These are phyloP conservation scores for Perca schrenkii DNA, from an alignment of 2,113 vertebrate genomes.

Conservation along the genomic window DNA sequence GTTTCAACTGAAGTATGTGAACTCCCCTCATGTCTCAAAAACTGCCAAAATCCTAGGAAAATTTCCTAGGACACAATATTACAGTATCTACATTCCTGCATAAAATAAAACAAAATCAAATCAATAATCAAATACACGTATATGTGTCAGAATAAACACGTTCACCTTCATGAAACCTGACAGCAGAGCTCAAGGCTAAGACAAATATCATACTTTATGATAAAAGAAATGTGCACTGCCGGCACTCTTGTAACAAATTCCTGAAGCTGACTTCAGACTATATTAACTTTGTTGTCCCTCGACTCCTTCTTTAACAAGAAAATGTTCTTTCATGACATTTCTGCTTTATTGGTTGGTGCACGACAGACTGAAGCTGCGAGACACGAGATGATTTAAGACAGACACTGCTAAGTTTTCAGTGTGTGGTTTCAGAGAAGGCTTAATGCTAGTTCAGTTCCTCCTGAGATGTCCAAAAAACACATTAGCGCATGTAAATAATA, in stretches of 20 bases:
- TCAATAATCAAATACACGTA: neutral
- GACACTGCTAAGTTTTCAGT: slow-evolving; percentile 7
- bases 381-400: slow-evolving; percentile 31
- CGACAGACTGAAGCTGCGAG: slow-evolving; percentile 1
- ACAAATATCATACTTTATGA: neutral
- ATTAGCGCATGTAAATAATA: slow-evolving; percentile 71
- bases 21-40: neutral
- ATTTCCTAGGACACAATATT: neutral
- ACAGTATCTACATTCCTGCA: neutral
- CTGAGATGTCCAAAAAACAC: slow-evolving; percentile 62
- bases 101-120: neutral
- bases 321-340: slow-evolving; percentile 26
- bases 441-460: slow-evolving; percentile 41
- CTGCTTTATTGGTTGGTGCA: neutral
- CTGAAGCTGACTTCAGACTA: slow-evolving; percentile 24
- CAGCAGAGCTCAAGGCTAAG: neutral
- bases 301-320: slow-evolving; percentile 3
- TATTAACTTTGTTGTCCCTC: slow-evolving; percentile 10
- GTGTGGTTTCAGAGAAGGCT: slow-evolving; percentile 14
- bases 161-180: neutral
- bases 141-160: neutral
- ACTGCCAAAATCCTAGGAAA: neutral
- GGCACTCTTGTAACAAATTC: neutral
- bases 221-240: neutral
- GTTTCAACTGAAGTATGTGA: neutral